Percentiles rank a stretch among this genome's conserved stretches.
phyloP scores from a whole-genome alignment of 2,113 vertebrate genomes.

The Zapus hudsonius region DNA sequence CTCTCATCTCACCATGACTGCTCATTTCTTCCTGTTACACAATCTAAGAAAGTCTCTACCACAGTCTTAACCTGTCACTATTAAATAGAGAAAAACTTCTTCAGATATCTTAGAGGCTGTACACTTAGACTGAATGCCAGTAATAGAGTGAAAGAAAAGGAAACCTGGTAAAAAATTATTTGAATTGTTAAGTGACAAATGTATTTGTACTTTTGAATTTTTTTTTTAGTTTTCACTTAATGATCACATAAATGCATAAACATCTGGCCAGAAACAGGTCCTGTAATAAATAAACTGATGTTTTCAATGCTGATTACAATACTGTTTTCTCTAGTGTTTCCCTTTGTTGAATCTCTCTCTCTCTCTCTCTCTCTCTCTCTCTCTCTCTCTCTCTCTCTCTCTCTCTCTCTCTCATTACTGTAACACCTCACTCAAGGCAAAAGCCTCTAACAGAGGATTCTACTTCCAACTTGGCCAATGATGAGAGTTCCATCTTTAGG shows the following conservation, averaged over 20 bases:
- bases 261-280: background rate
- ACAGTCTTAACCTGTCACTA: background rate
- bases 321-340: background rate
- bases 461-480: background rate
- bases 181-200: conserved; percentile 40
- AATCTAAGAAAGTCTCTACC: background rate
- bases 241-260: background rate
- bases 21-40: background rate
- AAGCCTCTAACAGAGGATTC: background rate
- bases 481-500: background rate
- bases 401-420: background rate
- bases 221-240: background rate
- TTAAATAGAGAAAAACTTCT: background rate
- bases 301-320: conserved; percentile 28
- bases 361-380: no score
- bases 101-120: background rate
- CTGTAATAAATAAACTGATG: background rate
- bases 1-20: background rate
- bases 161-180: conserved; percentile 1
- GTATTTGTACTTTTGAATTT: background rate
- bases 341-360: background rate
- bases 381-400: no score
- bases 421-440: background rate
- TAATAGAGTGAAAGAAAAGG: conserved; percentile 15
- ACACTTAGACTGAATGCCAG: background rate